Conservation (phyloP, 2,888 invertebrate genomes). For the Drosophila borborema region DNA sequence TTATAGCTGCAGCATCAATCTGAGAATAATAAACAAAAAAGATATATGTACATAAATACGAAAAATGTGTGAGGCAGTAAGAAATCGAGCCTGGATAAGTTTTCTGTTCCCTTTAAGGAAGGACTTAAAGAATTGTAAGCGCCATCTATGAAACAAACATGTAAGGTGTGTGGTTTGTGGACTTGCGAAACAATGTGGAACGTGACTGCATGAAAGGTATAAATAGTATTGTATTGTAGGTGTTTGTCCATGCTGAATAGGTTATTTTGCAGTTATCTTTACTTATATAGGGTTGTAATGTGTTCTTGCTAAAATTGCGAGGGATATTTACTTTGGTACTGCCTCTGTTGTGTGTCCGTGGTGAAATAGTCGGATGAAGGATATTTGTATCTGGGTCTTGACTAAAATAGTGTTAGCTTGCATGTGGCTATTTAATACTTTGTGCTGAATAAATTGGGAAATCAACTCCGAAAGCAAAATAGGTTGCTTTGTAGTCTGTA, state of each 20-base stretch:
- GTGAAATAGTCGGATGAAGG: neutral
- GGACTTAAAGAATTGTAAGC: neutral
- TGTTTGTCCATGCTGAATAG: neutral
- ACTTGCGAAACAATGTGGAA: neutral
- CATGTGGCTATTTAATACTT: neutral
- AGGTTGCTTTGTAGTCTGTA: neutral
- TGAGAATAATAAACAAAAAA: no score
- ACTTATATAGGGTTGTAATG: neutral
- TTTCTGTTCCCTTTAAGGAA: no score
- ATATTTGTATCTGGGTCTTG: neutral
- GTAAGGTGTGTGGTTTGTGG: neutral
- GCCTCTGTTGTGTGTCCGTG: neutral
- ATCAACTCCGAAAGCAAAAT: neutral
- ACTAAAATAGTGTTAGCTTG: neutral
- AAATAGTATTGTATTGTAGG: neutral
- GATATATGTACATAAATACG: no score
- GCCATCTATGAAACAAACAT: neutral
- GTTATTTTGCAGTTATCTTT: neutral
- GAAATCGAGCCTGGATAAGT: no score
- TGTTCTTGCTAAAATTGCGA: neutral
- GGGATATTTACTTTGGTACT: neutral
- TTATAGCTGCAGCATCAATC: no score
- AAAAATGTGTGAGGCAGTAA: no score
- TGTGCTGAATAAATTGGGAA: neutral
- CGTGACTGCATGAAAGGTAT: neutral